Base-by-base conservation (phyloP, 2,797 vertebrate genomes). In the Sandelia bainsii region DNA sequence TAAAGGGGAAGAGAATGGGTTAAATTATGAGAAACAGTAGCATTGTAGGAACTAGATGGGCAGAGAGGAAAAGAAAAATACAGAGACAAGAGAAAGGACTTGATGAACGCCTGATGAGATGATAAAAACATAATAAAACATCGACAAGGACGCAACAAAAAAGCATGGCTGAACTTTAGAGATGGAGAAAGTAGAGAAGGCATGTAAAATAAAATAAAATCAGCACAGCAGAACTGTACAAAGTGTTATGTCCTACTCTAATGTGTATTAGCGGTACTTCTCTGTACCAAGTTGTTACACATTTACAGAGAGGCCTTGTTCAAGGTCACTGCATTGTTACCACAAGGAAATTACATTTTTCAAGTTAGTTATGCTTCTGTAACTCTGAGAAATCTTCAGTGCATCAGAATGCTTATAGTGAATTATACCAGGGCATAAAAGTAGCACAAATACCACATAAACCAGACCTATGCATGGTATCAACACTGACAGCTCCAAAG, bases 281-380 rank as follows among this genome's bases (percentile, higher is more conserved):
- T 72, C 69, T 57, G 57, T 48, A 58, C 61, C 34, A 60, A 2
- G 5, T 27, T 63, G 40, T 61, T 61, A 34, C 32, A 69, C 17
- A 25, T 44, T 67, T 44, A 58, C 45, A 45, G 16, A 2, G 6
- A 68, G 42, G 1, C 11, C n/a, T 58, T 63, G 42, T 63, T 72
- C 65, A 87, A 72, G 58, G 68, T 69, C 34, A 57, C 44, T 49
- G 39, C 42, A 51, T 20, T 44, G 75, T 81, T 42, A 64, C 14
- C 19, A 42, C 25, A 22, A 27, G 20, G 22, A 69, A 54, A 67
- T 16, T 25, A 69, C 13, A 52, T 20, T 6, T 63, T 10, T 59
- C 39, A 56, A 53, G 8, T 51, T 14, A 62, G 46, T 44, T 72
- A 13, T 53, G 22, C 60, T 32, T 19, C 51, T 46, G 4, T 34